These are phyloP conservation scores for Lasioglossum lativentre DNA, from an alignment of 2,888 invertebrate genomes.

Conservation along the genomic window DNA sequence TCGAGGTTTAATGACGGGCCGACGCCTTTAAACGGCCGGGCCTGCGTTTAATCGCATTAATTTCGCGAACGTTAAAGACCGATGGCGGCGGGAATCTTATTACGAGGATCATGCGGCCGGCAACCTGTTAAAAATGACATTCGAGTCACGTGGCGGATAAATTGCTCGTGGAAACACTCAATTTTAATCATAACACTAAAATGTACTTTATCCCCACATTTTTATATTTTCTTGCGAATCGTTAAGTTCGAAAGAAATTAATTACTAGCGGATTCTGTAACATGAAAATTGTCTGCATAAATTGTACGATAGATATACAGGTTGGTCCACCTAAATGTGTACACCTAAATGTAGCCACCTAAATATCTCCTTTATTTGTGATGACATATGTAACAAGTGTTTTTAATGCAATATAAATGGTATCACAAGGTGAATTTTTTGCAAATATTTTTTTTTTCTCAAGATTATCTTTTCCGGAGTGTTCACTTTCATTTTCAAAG, in stretches of 20 bases:
- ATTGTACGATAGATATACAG: too few species aligned
- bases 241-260: not conserved
- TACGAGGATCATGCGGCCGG: constrained; percentile 9
- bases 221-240: not conserved
- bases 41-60: constrained; percentile 30
- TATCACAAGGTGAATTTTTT: too few species aligned
- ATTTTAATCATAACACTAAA: not conserved
- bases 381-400: too few species aligned
- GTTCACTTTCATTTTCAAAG: too few species aligned
- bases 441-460: too few species aligned
- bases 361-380: too few species aligned
- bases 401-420: too few species aligned
- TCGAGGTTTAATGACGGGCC: not conserved
- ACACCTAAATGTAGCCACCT: too few species aligned
- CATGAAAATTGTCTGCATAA: too few species aligned
- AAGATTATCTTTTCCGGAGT: too few species aligned
- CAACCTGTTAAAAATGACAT: constrained; percentile 29
- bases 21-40: not conserved
- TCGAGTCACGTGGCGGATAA: constrained; percentile 50
- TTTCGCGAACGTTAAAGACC: constrained; percentile 25
- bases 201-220: not conserved
- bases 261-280: too few species aligned
- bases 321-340: too few species aligned
- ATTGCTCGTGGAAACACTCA: constrained; percentile 23
- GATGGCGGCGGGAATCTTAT: constrained; percentile 17